Conservation (phyloP, 2,113 vertebrate genomes). For the Myiozetetes cayanensis region DNA sequence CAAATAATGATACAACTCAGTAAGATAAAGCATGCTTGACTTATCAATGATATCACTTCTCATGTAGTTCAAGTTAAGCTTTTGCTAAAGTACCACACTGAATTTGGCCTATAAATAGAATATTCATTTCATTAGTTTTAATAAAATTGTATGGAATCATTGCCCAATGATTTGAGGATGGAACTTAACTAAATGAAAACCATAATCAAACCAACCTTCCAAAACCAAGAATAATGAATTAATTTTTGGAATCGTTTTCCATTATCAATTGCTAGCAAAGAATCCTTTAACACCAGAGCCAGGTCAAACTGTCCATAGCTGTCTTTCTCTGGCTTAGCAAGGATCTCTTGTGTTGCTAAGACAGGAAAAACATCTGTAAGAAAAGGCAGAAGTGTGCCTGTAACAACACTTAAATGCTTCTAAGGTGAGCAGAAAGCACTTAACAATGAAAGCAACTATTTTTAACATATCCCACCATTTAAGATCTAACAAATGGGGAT, state of each 20-base stretch:
- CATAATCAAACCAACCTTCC: slow-evolving; percentile 13
- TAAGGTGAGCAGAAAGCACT: not conserved
- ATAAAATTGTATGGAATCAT: slow-evolving; percentile 8
- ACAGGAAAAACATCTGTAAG: not conserved
- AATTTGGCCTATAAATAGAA: not conserved
- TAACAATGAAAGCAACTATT: not conserved
- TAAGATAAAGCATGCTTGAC: slow-evolving; percentile 12
- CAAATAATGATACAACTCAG: not conserved
- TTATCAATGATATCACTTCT: slow-evolving; percentile 25
- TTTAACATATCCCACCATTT: not conserved
- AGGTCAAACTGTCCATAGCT: not conserved
- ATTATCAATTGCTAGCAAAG: not conserved
- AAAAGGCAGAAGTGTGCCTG: not conserved
- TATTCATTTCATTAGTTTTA: slow-evolving; percentile 16
- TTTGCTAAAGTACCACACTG: not conserved
- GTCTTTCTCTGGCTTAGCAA: not conserved
- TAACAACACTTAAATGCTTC: not conserved
- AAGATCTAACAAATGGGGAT: not conserved
- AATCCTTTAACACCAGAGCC: not conserved
- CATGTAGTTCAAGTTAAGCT: slow-evolving; percentile 4
- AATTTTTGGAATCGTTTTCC: not conserved
- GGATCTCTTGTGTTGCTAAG: not conserved
- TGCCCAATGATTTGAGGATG: not conserved
- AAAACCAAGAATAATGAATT: slow-evolving; percentile 11
- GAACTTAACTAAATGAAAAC: slow-evolving; percentile 1